Evolutionary conservation across 2,888 invertebrate genomes (phyloP), one percentile per base, ranked within the genome.

Genomic region (Silvanus unidentatus): DNA sequence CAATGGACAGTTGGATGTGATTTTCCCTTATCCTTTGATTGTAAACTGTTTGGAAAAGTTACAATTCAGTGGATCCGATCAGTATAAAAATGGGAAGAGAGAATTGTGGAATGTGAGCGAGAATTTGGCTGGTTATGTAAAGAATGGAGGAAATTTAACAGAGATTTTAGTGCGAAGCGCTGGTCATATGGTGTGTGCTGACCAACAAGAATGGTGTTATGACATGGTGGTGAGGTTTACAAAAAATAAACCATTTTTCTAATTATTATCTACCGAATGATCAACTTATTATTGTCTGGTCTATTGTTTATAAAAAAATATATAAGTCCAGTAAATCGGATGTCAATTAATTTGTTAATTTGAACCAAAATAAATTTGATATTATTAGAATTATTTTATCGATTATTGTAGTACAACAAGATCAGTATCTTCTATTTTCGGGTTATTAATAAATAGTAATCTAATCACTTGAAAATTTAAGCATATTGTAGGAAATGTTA

Each of bases 221-320:
- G 32, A 32, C n/a, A 32, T 32, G 32, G 12, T 32, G n/a, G 5
- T n/a, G n/a, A 32, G n/a, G n/a, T 32, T 32, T 9, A 32, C 32
- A 3, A 32, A 11, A 12, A 32, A 32, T n/a, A 3, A 32, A 12
- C 32, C 32, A 12, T 32, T 32, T 9, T n/a, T 12, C n/a, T 32
- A 32, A 11, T 6, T 6, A 28, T 28, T 28, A 28, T 28, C 28
- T 8, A 28, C 8, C n/a, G n/a, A n/a, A n/a, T n/a, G n/a, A n/a
- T n/a, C n/a, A n/a, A n/a, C n/a, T n/a, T n/a, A n/a, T n/a, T n/a
- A n/a, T n/a, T n/a, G n/a, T n/a, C n/a, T n/a, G n/a, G n/a, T n/a
- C n/a, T n/a, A n/a, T n/a, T n/a, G n/a, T n/a, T n/a, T n/a, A n/a
- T n/a, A n/a, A n/a, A n/a, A n/a, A n/a, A n/a, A n/a, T n/a, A n/a